These are phyloP conservation scores for Anoplolepis gracilipes DNA, from an alignment of 1,140 invertebrate genomes.

Conservation along the genomic window DNA sequence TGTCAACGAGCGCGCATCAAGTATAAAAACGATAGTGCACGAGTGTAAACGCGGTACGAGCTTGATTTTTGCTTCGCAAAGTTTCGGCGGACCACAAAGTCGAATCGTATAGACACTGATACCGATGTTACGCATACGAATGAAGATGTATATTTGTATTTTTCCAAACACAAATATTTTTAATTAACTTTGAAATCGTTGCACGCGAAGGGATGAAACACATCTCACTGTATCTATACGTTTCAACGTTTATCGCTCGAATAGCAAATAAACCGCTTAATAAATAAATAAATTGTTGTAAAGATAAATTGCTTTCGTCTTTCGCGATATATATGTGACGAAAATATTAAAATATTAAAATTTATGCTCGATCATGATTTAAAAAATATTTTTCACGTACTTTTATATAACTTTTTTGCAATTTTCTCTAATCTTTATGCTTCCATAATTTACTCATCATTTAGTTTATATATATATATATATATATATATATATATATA, in stretches of 20 bases:
- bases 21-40: conserved; percentile 1
- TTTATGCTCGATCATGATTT: neutral
- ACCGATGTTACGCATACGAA: conserved; percentile 45
- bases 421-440: neutral
- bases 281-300: no score
- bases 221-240: neutral
- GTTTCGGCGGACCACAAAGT: conserved; percentile 39
- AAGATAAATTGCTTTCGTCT: neutral
- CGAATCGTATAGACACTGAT: conserved; percentile 25
- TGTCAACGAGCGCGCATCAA: conserved; percentile 38
- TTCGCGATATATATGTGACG: neutral
- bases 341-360: neutral
- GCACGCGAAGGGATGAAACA: conserved; percentile 7
- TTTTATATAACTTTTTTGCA: neutral
- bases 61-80: conserved; percentile 37
- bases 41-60: conserved; percentile 21
- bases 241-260: conserved; percentile 23
- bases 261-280: conserved; percentile 51
- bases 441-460: neutral
- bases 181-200: conserved; percentile 53
- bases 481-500: neutral
- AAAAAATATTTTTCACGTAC: neutral
- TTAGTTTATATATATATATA: neutral
- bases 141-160: conserved; percentile 51
- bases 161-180: conserved; percentile 58